These are phyloP conservation scores for Antheraea assamensis DNA, from an alignment of 2,888 invertebrate species.

Conservation along the genomic window DNA sequence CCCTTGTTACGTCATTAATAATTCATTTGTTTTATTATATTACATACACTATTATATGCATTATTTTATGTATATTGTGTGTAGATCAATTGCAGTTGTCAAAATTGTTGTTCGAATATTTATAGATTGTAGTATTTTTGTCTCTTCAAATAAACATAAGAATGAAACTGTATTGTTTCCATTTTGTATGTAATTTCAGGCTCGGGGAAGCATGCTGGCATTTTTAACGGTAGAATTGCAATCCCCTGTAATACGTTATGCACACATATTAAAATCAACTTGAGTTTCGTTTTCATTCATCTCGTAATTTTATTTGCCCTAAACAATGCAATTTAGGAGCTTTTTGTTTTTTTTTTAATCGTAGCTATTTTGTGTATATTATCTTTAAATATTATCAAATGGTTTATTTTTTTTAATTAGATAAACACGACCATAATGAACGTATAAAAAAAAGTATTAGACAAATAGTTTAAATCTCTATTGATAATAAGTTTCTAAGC, in stretches of 20 bases:
- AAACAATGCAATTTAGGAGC: conserved; percentile 49
- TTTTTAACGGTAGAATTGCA: conserved; percentile 57
- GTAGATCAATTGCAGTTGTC: neutral
- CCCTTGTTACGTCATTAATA: neutral
- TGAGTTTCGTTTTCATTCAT: conserved; percentile 73
- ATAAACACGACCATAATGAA: too few species aligned
- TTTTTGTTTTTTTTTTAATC: conserved; percentile 10
- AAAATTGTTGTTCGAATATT: neutral
- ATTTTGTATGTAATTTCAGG: conserved; percentile 60
- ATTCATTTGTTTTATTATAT: neutral
- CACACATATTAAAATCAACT: conserved; percentile 68
- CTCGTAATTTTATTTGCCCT: conserved; percentile 70
- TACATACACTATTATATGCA: too few species aligned
- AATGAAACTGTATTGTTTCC: conserved; percentile 43
- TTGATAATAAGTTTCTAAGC: too few species aligned
- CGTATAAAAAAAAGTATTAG: too few species aligned
- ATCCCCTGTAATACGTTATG: conserved; percentile 52
- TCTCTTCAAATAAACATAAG: conserved; percentile 18
- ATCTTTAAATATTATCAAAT: neutral
- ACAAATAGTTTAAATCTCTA: too few species aligned
- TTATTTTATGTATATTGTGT: neutral
- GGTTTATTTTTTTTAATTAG: neutral
- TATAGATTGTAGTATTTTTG: neutral
- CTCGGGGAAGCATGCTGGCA: conserved; percentile 56
- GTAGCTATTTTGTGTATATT: neutral